Conservation (phyloP, 2,888 invertebrate genomes). For the Tachina grossa region DNA sequence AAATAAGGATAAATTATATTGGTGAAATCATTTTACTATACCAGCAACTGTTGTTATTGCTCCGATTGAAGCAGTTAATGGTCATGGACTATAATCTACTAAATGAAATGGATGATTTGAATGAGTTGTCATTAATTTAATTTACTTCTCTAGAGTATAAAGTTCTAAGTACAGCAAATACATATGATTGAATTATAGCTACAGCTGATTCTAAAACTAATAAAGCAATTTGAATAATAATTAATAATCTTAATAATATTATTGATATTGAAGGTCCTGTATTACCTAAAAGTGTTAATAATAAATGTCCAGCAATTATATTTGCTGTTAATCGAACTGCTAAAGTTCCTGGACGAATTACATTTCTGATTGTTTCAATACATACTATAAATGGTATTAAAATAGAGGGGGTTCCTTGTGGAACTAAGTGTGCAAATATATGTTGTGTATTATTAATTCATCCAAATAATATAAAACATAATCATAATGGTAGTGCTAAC, state of each 20-base stretch:
- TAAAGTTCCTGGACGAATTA: constrained; percentile 88
- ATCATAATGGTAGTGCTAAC: constrained; percentile 80
- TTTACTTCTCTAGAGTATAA: constrained; percentile 87
- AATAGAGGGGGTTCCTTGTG: constrained; percentile 86
- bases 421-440: constrained; percentile 88
- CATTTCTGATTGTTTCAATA: constrained; percentile 89
- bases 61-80: constrained; percentile 85
- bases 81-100: constrained; percentile 87
- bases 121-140: constrained; percentile 84
- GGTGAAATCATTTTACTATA: constrained; percentile 86
- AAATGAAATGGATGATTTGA: constrained; percentile 87
- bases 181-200: constrained; percentile 85
- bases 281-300: constrained; percentile 85
- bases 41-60: constrained; percentile 85
- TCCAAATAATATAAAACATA: constrained; percentile 85
- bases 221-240: constrained; percentile 82
- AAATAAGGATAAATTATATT: constrained; percentile 18
- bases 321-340: constrained; percentile 89
- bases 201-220: constrained; percentile 84
- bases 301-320: constrained; percentile 89
- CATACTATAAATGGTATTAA: constrained; percentile 89
- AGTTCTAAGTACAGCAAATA: constrained; percentile 86
- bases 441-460: constrained; percentile 86
- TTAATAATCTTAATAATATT: constrained; percentile 75
- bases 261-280: constrained; percentile 78